Percentiles rank a stretch among this genome's conserved stretches.
These are phyloP conservation scores for Alaudala cheleensis DNA, from an alignment of 2,113 vertebrate species.

Conservation along the genomic window DNA sequence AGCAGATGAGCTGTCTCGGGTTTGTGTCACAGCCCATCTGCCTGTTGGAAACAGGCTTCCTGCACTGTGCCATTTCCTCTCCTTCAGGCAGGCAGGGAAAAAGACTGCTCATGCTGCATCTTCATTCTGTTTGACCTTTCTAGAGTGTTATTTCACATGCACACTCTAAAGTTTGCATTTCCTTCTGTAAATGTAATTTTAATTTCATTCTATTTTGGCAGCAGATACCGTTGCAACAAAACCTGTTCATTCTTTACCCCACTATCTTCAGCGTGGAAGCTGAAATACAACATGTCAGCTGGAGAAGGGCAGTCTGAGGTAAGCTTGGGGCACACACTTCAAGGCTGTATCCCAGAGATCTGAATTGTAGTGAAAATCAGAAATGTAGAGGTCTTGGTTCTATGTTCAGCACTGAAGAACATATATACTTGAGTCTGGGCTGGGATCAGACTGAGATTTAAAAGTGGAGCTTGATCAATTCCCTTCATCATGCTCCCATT, in stretches of 20 bases:
- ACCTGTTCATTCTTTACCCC: not conserved
- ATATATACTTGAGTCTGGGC: not conserved
- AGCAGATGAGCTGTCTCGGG: not conserved
- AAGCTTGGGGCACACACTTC: not conserved
- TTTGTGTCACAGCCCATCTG: constrained; percentile 7
- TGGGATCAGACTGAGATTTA: not conserved
- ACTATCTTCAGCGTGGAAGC: not conserved
- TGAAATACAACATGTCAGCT: not conserved
- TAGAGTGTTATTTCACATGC: not conserved
- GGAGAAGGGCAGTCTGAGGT: not conserved
- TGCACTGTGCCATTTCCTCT: not conserved
- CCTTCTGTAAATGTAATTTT: not conserved
- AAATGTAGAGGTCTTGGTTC: not conserved
- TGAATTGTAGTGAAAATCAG: not conserved
- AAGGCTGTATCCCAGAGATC: not conserved
- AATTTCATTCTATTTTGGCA: not conserved
- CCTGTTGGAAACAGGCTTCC: not conserved
- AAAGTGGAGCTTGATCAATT: not conserved
- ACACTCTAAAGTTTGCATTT: not conserved
- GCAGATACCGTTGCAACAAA: not conserved
- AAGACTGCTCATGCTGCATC: not conserved
- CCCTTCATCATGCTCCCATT: not conserved
- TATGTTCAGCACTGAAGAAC: not conserved
- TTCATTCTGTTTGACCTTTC: not conserved
- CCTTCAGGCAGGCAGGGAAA: not conserved